These are phyloP conservation scores for Trachythela sp. DNA, from an alignment of 64 coral and sea anemone species.

Conservation along the genomic window DNA sequence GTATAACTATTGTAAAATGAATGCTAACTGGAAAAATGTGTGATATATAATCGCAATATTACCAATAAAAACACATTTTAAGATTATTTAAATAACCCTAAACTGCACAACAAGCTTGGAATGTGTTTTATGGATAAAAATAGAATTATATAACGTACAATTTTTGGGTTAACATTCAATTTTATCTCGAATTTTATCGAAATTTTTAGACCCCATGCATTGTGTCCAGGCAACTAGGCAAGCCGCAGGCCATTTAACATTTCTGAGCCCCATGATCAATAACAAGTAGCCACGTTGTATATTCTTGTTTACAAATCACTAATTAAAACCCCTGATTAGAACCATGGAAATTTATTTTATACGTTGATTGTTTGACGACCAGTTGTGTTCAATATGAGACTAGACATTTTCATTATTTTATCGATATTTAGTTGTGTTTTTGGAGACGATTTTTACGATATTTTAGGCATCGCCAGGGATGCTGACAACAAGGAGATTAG, in stretches of 20 bases:
- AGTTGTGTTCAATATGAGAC: neutral
- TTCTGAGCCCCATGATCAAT: neutral
- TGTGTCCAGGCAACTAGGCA: too few species aligned
- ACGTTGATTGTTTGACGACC: neutral
- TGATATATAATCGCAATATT: too few species aligned
- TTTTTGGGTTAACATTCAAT: too few species aligned
- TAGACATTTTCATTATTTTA: conserved; percentile 18
- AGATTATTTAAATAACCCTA: too few species aligned
- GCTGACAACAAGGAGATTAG: conserved; percentile 89
- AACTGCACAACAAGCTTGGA: too few species aligned
- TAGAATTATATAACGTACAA: too few species aligned
- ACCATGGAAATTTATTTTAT: neutral
- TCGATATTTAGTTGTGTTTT: conserved; percentile 65
- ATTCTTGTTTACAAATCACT: neutral
- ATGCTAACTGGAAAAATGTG: too few species aligned
- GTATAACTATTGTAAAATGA: too few species aligned
- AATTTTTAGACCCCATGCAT: too few species aligned
- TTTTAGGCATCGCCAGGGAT: conserved; percentile 82
- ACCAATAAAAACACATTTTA: too few species aligned
- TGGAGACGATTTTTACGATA: conserved; percentile 85
- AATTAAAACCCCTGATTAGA: neutral
- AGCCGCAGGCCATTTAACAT: neutral
- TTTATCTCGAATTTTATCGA: too few species aligned
- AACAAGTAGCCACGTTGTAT: neutral
- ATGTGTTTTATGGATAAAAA: too few species aligned